These are phyloP conservation scores for Notiomystis cincta DNA, from an alignment of 2,113 vertebrate genomes.

Conservation along the genomic window DNA sequence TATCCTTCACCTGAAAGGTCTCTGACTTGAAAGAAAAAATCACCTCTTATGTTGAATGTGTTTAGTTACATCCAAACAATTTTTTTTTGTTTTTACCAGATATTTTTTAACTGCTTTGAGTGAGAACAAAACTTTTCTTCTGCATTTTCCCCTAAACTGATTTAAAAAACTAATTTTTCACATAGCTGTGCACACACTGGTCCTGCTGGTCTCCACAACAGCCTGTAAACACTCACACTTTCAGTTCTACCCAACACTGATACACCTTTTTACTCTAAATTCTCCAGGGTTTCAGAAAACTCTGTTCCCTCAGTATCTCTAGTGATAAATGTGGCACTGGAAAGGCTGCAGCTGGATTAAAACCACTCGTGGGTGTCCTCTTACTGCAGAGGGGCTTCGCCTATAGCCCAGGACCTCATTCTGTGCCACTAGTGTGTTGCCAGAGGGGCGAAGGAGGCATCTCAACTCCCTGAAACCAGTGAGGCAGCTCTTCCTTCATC, in stretches of 20 bases:
- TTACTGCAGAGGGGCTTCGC: neutral
- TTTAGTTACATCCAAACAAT: neutral
- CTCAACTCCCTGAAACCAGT: neutral
- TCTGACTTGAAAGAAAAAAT: neutral
- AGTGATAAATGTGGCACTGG: neutral
- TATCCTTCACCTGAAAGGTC: neutral
- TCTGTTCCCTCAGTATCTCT: neutral
- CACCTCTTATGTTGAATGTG: neutral
- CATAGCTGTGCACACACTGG: neutral
- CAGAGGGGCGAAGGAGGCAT: no score
- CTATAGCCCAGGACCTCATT: neutral
- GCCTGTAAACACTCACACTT: neutral
- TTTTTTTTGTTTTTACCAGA: neutral
- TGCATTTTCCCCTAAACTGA: neutral
- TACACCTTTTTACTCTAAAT: neutral
- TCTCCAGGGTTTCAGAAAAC: neutral
- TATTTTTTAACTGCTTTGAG: neutral
- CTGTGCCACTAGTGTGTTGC: no score
- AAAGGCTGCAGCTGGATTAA: neutral
- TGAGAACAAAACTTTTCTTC: neutral
- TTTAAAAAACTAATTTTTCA: neutral
- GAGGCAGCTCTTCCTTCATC: neutral
- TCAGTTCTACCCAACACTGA: neutral
- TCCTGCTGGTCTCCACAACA: neutral
- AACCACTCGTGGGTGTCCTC: neutral